A percentile compares a stretch with the other conserved stretches of the same genome.
Conservation (phyloP, 92 coral and sea anemone genomes). For the Micromussa lordhowensis region DNA sequence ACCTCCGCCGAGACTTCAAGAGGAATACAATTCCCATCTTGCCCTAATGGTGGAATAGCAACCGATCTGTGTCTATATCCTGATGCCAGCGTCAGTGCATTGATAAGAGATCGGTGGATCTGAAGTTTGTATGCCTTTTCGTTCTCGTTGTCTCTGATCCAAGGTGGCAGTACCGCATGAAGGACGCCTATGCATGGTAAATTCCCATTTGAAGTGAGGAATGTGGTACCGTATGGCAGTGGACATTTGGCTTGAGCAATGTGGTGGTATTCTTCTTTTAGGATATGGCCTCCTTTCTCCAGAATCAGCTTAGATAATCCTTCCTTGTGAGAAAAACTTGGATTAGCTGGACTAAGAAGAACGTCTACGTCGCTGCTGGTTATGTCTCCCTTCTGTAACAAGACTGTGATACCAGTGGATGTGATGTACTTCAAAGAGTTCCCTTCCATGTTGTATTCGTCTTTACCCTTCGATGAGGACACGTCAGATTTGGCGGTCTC, state of each 20-base stretch:
- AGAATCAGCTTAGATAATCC: constrained; percentile 66
- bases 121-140: background rate
- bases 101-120: constrained; percentile 7
- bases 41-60: constrained; percentile 26
- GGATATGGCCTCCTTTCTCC: constrained; percentile 59
- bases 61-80: constrained; percentile 27
- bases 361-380: constrained; percentile 64
- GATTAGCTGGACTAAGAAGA: constrained; percentile 75
- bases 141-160: constrained; percentile 2
- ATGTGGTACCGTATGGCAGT: constrained; percentile 47
- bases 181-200: constrained; percentile 45
- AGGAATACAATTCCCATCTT: constrained; percentile 11
- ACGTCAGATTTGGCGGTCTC: background rate
- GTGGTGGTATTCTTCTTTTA: constrained; percentile 59
- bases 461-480: background rate
- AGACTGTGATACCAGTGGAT: constrained; percentile 9
- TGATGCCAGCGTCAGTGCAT: constrained; percentile 1
- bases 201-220: constrained; percentile 52
- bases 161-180: constrained; percentile 52
- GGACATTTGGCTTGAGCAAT: constrained; percentile 2
- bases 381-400: constrained; percentile 62
- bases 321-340: constrained; percentile 49
- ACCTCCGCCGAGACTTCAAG: constrained; percentile 15
- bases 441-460: background rate
- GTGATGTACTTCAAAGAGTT: background rate